A percentile compares a stretch with the other conserved stretches of the same genome.
Conservation (phyloP, 1,140 invertebrate species). For the Bombus polaris region DNA sequence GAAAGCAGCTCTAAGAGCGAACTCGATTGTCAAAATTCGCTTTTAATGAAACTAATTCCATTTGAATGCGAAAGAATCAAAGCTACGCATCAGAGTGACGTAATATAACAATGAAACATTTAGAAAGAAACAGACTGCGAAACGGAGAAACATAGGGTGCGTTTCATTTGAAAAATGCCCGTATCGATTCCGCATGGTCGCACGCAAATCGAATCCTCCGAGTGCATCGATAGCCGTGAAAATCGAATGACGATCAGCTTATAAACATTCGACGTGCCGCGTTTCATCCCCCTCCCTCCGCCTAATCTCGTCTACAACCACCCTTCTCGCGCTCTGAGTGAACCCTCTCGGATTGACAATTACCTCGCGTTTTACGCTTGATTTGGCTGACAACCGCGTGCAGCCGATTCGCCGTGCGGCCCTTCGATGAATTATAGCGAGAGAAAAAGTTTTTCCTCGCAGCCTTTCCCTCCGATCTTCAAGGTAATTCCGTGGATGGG, state of each 20-base stretch:
- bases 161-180: constrained; percentile 23
- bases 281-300: constrained; percentile 16
- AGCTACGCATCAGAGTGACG: too few species aligned
- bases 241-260: constrained; percentile 65
- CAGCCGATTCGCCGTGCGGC: constrained; percentile 37
- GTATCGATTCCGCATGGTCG: constrained; percentile 31
- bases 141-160: neutral
- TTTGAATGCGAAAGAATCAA: too few species aligned
- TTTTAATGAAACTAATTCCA: too few species aligned
- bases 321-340: constrained; percentile 14
- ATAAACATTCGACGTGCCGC: constrained; percentile 42
- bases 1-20: too few species aligned
- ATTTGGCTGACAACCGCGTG: constrained; percentile 72
- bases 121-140: too few species aligned
- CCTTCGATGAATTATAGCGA: constrained; percentile 70
- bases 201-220: constrained; percentile 42
- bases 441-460: constrained; percentile 65
- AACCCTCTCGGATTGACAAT: constrained; percentile 64
- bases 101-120: too few species aligned
- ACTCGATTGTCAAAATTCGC: too few species aligned
- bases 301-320: constrained; percentile 22
- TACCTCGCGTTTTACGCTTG: constrained; percentile 73
- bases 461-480: constrained; percentile 23
- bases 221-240: constrained; percentile 67
- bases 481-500: neutral